Conservation (phyloP, 2,888 invertebrate species). For the Helicoverpa assulta region DNA sequence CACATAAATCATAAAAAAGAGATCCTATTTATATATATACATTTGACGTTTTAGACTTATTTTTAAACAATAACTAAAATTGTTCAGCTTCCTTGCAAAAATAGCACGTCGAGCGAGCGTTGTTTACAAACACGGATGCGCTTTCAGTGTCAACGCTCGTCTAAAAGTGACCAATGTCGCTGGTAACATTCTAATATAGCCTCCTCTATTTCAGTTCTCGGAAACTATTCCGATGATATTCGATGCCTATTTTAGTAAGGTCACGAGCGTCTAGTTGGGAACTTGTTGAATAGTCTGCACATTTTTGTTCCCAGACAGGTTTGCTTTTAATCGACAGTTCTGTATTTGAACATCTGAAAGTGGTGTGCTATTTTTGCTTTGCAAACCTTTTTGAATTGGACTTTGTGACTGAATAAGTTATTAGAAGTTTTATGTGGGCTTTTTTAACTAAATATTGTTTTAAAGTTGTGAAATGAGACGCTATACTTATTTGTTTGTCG, state of each 20-base stretch:
- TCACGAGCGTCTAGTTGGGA: background rate
- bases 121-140: conserved; percentile 33
- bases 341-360: background rate
- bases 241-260: conserved; percentile 20
- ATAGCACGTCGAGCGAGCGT: background rate
- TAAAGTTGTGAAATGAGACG: too few relatives aligned
- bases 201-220: conserved; percentile 21
- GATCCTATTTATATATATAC: too few relatives aligned
- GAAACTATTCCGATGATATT: conserved; percentile 23
- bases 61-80: background rate
- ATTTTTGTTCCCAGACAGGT: background rate
- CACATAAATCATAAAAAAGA: too few relatives aligned
- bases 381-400: too few relatives aligned
- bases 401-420: too few relatives aligned
- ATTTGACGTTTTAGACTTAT: too few relatives aligned
- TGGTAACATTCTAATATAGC: conserved; percentile 16
- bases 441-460: too few relatives aligned
- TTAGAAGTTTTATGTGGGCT: too few relatives aligned
- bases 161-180: background rate
- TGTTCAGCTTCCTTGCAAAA: background rate
- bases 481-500: too few relatives aligned
- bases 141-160: background rate
- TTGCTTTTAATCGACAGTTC: background rate
- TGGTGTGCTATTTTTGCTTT: too few relatives aligned
- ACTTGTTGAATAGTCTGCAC: conserved; percentile 37